Evolutionary conservation across 2,113 vertebrate species (phyloP), one percentile per base, ranked within the genome.

Genomic region (Stictonetta naevosa): DNA sequence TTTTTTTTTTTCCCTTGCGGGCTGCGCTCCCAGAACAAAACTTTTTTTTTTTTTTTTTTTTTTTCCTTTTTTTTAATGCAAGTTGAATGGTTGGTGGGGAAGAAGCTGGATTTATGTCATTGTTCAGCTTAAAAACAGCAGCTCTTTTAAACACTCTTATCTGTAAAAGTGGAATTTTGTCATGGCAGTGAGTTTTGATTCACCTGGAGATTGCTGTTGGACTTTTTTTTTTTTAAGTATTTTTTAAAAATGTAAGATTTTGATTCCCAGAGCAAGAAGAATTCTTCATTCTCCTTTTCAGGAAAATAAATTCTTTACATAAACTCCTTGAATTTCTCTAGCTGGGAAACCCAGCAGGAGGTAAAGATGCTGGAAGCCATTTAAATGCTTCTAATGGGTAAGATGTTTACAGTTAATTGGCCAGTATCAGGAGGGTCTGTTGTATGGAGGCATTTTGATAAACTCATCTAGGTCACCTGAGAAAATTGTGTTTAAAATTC

Each of bases 301-400:
- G 42, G 36, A 34, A 74, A 90, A 90, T 34, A 85, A 83, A 78
- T 85, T 63, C 46, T 66, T 93, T 66, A 40, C 48, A 31, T 64
- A 20, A 8, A 34, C 12, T 28, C 53, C 60, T 50, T 16, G 14
- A 56, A 69, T 81, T 77, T 94, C n/a, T 93, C 74, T 79, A 4
- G 48, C 73, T 73, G 81, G 74, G 88, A 95, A 90, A 90, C 69
- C 66, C 58, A 85, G 92, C 83, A 79, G 95, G 86, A 91, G 85
- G 81, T 63, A 75, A 91, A 94, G 88, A 62, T 76, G 58, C 58
- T 91, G 88, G 80, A 72, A 95, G 66, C 69, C 62, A 46, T 91
- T 86, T 75, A 87, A 92, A 22, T 81, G 62, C 64, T 79, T 95
- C 64, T 74, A 10, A 81, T 31, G 66, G 76, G 56, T 75, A 58